Evolutionary conservation across 2,797 vertebrate genomes (phyloP).

Genomic region (Atherinosoma microstoma): DNA sequence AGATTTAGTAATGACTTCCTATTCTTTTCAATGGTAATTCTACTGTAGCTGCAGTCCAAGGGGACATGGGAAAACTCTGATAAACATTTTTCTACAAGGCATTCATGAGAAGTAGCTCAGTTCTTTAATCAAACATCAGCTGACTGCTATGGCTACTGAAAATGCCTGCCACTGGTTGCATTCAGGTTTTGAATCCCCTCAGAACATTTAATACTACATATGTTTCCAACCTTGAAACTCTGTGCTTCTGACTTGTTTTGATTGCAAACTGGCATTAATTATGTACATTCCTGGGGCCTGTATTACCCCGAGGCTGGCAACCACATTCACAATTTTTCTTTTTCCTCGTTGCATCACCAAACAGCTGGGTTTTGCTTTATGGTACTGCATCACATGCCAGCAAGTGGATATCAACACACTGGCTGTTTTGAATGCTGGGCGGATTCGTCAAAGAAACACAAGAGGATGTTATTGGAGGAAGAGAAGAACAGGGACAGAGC

Average conservation of each 20-base stretch:
- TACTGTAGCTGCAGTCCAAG: conserved; percentile 43
- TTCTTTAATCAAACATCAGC: conserved; percentile 24
- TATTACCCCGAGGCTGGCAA: too few relatives aligned
- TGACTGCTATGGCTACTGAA: conserved; percentile 33
- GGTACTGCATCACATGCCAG: too few relatives aligned
- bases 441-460: too few relatives aligned
- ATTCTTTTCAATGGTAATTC: conserved; percentile 61
- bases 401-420: too few relatives aligned
- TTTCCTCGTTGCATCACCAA: too few relatives aligned
- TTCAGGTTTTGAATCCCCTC: background rate
- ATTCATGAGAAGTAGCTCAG: conserved; percentile 13
- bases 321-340: too few relatives aligned
- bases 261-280: too few relatives aligned
- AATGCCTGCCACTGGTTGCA: conserved; percentile 17
- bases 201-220: background rate
- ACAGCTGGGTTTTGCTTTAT: too few relatives aligned
- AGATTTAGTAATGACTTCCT: conserved; percentile 71
- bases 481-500: too few relatives aligned
- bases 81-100: conserved; percentile 36
- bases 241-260: background rate
- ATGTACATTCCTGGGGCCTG: too few relatives aligned
- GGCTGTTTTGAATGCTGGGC: too few relatives aligned
- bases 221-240: background rate
- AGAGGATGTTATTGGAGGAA: too few relatives aligned
- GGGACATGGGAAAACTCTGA: conserved; percentile 57